These are phyloP conservation scores for Regulus satrapa DNA, from an alignment of 2,113 vertebrate genomes.

Conservation along the genomic window DNA sequence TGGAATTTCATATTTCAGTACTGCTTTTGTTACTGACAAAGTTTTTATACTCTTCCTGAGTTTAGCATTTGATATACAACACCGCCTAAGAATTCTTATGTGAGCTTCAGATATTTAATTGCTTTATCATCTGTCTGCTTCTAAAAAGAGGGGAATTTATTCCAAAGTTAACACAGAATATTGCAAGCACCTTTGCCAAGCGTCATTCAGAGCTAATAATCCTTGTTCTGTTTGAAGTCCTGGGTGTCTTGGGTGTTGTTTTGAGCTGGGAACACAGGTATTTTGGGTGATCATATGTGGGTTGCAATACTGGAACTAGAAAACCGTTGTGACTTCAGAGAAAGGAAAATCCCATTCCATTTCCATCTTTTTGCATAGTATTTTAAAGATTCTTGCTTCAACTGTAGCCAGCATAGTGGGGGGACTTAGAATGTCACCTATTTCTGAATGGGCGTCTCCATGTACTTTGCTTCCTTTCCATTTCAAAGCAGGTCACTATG, in stretches of 20 bases:
- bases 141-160: not conserved
- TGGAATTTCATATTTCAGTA: not conserved
- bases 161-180: not conserved
- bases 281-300: not conserved
- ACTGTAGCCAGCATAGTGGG: not conserved
- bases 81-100: not conserved
- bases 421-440: not conserved
- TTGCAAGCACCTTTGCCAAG: not conserved
- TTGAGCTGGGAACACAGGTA: not conserved
- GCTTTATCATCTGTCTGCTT: not conserved
- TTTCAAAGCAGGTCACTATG: not conserved
- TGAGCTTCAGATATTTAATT: not conserved
- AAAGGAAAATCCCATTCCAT: not conserved
- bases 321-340: not conserved
- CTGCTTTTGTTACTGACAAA: not conserved
- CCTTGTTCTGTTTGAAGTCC: not conserved
- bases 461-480: not conserved
- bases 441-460: not conserved
- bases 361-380: not conserved
- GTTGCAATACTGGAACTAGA: not conserved
- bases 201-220: not conserved
- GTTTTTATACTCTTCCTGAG: not conserved
- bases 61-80: not conserved
- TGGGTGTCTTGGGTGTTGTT: not conserved
- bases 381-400: not conserved